Percentiles rank a stretch among this genome's conserved stretches.
Conservation (phyloP, 2,113 vertebrate genomes). For the Indicator maculatus region DNA sequence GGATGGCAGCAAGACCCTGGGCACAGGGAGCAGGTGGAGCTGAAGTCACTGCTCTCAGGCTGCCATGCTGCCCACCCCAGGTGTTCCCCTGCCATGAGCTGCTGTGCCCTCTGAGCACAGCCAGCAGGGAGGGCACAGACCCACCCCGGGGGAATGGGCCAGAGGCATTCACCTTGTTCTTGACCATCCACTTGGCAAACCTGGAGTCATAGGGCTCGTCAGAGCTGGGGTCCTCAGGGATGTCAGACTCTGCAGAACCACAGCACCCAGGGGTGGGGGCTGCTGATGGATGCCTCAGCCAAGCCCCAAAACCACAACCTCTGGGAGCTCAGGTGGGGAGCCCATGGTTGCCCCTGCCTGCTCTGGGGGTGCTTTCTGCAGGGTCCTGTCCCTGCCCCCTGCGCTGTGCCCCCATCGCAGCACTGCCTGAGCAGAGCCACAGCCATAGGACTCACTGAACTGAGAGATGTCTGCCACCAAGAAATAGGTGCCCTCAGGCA, state of each 20-base stretch:
- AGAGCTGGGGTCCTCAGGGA: slow-evolving; percentile 63
- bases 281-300: not conserved
- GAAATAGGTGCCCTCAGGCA: slow-evolving; percentile 91
- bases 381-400: not conserved
- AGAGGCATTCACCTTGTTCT: slow-evolving; percentile 82
- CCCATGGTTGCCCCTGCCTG: not conserved
- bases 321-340: not conserved
- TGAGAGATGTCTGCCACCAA: slow-evolving; percentile 87
- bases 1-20: slow-evolving; percentile 89
- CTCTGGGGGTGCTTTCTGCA: not conserved
- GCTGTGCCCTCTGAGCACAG: not conserved
- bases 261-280: not conserved
- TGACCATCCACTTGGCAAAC: slow-evolving; percentile 92
- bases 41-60: not conserved
- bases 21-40: not conserved
- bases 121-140: not conserved
- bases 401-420: not conserved
- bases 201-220: slow-evolving; percentile 79
- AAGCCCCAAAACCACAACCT: not conserved
- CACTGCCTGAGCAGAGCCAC: not conserved
- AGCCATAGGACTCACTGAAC: slow-evolving; percentile 81
- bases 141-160: not conserved
- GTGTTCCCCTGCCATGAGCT: not conserved
- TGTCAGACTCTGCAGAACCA: slow-evolving; percentile 78
- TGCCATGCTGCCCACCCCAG: not conserved